Evolutionary conservation across 2,797 vertebrate genomes (phyloP).

Genomic region (Alexandromys oeconomus): DNA sequence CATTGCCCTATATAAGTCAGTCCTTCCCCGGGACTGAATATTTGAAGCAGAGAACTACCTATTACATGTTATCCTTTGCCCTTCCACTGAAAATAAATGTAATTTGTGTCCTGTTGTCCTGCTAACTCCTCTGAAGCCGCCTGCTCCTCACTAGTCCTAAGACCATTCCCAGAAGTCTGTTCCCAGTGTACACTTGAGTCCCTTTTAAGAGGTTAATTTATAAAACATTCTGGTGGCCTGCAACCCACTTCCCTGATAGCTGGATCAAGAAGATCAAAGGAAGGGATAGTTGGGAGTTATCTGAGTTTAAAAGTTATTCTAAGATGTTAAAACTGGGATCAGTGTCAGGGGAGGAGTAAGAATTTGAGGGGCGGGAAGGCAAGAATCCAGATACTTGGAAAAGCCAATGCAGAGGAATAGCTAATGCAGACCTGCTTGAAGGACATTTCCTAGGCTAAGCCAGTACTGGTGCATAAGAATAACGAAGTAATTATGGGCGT

Average conservation of each 20-base stretch:
- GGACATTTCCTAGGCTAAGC: background rate
- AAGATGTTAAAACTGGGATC: background rate
- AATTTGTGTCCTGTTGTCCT: background rate
- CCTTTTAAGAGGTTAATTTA: constrained; percentile 25
- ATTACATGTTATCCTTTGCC: too few relatives aligned
- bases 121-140: background rate
- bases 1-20: background rate
- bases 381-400: background rate
- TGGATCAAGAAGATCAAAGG: background rate
- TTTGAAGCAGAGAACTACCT: background rate
- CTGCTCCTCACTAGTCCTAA: constrained; percentile 18
- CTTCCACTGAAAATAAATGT: background rate
- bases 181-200: constrained; percentile 27
- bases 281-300: background rate
- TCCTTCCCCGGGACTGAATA: too few relatives aligned
- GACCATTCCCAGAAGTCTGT: background rate
- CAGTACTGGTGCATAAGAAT: too few relatives aligned
- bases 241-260: background rate
- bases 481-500: background rate
- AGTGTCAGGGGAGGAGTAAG: too few relatives aligned
- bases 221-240: background rate
- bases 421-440: background rate
- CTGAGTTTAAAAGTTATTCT: background rate
- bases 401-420: background rate
- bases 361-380: too few relatives aligned